These are phyloP conservation scores for Achroia grisella DNA, from an alignment of 1,140 invertebrate species.

Conservation along the genomic window DNA sequence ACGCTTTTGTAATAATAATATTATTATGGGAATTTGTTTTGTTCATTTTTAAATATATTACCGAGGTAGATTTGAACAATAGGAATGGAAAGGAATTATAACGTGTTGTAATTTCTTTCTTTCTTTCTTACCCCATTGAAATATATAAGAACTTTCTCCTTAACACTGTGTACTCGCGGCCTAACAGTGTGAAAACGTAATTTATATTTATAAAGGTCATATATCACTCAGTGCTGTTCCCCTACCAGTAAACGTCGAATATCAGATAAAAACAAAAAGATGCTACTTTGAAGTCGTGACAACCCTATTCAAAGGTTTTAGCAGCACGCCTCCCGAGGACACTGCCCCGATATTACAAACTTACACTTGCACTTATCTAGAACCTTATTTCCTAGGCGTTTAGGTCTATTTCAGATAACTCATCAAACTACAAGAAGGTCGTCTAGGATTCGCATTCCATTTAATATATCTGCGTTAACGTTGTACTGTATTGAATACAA, in stretches of 20 bases:
- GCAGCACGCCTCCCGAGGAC: conserved; percentile 52
- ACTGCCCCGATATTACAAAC: conserved; percentile 41
- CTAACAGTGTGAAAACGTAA: background rate
- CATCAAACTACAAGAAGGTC: conserved; percentile 10
- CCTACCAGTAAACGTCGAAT: conserved; percentile 17
- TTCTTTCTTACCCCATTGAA: no score
- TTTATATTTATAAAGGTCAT: conserved; percentile 4
- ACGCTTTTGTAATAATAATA: no score
- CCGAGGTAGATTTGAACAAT: no score
- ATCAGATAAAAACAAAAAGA: conserved; percentile 23
- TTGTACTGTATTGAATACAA: conserved; percentile 9
- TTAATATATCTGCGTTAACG: conserved; percentile 14
- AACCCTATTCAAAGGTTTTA: conserved; percentile 51
- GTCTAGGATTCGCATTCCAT: conserved; percentile 15
- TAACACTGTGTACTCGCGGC: no score
- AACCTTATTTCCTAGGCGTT: conserved; percentile 15
- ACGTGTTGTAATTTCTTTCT: no score
- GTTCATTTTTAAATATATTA: no score
- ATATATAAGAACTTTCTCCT: no score
- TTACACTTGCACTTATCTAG: conserved; percentile 7
- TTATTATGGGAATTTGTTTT: no score
- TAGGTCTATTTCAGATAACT: conserved; percentile 20
- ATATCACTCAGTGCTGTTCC: conserved; percentile 20
- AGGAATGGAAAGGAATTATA: no score
- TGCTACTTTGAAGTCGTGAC: conserved; percentile 41